These are phyloP conservation scores for Axinella damicornis DNA, from an alignment of 37 sponge, comb jelly and placozoan genomes.

Conservation along the genomic window DNA sequence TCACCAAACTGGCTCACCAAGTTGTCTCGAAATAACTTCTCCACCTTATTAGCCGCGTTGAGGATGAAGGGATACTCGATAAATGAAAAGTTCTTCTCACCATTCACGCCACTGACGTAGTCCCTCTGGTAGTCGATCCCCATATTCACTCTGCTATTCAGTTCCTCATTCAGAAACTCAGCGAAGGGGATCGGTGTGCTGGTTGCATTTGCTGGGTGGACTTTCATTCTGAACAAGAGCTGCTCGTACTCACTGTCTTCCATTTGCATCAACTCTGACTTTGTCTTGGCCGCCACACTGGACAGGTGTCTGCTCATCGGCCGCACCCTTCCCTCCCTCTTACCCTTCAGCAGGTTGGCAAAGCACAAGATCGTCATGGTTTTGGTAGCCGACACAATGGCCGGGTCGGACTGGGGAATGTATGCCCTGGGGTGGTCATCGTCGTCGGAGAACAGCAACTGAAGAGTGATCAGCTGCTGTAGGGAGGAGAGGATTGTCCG, in stretches of 20 bases:
- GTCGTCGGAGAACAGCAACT: constrained; percentile 49
- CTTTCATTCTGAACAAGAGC: constrained; percentile 25
- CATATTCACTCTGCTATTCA: constrained; percentile 73
- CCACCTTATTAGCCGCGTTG: constrained; percentile 84
- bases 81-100: constrained; percentile 71
- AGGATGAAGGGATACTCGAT: constrained; percentile 85
- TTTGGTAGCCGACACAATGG: constrained; percentile 51
- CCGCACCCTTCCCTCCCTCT: constrained; percentile 41
- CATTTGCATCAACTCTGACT: constrained; percentile 33
- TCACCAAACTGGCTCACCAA: constrained; percentile 73
- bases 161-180: constrained; percentile 85
- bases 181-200: constrained; percentile 51
- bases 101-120: not conserved
- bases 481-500: constrained; percentile 42
- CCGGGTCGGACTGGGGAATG: constrained; percentile 32
- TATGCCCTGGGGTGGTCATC: constrained; percentile 4
- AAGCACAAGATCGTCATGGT: constrained; percentile 76
- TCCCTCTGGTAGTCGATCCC: constrained; percentile 51
- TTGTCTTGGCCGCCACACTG: constrained; percentile 33
- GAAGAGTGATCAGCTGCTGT: constrained; percentile 74
- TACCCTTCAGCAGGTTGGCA: constrained; percentile 77
- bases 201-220: constrained; percentile 72
- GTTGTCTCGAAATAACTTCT: constrained; percentile 87
- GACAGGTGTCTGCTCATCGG: constrained; percentile 11
- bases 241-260: constrained; percentile 38